Base-by-base conservation (phyloP, 2,797 vertebrate species). In the Morus bassanus region DNA sequence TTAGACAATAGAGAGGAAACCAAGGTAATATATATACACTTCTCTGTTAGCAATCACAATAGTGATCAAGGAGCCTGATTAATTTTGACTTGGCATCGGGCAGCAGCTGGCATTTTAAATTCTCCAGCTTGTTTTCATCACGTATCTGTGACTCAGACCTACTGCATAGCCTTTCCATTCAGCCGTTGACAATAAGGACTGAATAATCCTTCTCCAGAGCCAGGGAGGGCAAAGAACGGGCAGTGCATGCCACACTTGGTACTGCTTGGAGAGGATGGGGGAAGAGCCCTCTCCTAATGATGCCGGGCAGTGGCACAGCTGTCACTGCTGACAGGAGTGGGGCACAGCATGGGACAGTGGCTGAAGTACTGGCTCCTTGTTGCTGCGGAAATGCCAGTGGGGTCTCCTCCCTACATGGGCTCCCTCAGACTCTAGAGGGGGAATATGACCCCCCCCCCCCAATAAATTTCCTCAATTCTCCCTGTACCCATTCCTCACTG, bases 1-100 rank as follows among this genome's bases (percentile, higher is more conserved):
- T 89, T 93, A 93, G 92, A 91, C 85, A 70, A 75, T 14, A 80
- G 91, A 85, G 27, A 85, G 89, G 93, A 95, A 97, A 97, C 67
- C 78, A 54, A 70, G 63, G 57, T 70, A 90, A 77, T 89, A 88
- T 31, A 92, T 88, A 61, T 74, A 92, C 59, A 80, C 25, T 81
- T 93, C 84, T 93, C 92, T 93, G 91, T 91, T 96, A 85, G 53
- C 76, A 91, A 86, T 93, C 91, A 97, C 89, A 96, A 75, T 83
- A 61, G 61, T 51, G 87, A 95, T 95, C 90, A 94, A 91, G 90
- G 67, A 97, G 48, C 75, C 67, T 73, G 93, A 93, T 94, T 79
- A 76, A 65, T 95, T 97, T 97, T 50, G 45, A 74, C 63, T 95
- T 93, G 67, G 74, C 91, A 78, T 93, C 54, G 63, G 65, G 80